Evolutionary conservation across 1,140 invertebrate species (phyloP), one percentile per base, ranked within the genome.

Genomic region (Drosophila murphyi): DNA sequence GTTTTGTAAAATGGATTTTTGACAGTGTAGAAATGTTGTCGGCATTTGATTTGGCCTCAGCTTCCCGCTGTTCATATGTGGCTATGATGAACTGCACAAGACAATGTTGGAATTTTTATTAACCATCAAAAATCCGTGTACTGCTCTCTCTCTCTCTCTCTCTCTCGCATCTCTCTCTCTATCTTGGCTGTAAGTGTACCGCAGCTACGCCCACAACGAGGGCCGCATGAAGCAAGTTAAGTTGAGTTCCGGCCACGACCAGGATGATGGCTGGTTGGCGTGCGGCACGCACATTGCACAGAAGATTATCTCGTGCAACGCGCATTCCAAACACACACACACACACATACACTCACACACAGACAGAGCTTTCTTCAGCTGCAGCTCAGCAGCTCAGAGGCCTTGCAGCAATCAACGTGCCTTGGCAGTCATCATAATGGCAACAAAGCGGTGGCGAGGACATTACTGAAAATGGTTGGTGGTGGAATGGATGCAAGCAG

Each of bases 91-190:
- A 89, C 85, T 89, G 80, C 69, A 56, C 68, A 64, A 89, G 85
- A 89, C 85, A 89, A 89, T 89, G 85, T 89, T 89, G 85, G 85
- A 89, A 89, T 89, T 89, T 89, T 89, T 89, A 89, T 89, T 89
- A 89, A 89, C 85, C 85, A 89, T 89, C 85, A 89, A 85, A 86
- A 90, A 89, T 83, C 74, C 77, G 74, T 74, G 67, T 65, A 48
- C 34, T 59, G 50, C 12, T 56, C 12, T 59, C 7, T n/a, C 35
- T 2, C 8, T 12, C 12, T 12, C 12, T 54, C 34, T 37, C 6
- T 12, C 20, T 31, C 37, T 32, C 5, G 45, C 7, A 12, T 20
- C 45, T 6, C 35, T 6, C 35, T 10, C 41, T 10, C 35, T 37
- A n/a, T 31, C 56, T 76, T 32, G 43, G 73, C 41, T 59, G 56